Conservation (phyloP, 2,113 vertebrate genomes). For the Suricata suricatta region DNA sequence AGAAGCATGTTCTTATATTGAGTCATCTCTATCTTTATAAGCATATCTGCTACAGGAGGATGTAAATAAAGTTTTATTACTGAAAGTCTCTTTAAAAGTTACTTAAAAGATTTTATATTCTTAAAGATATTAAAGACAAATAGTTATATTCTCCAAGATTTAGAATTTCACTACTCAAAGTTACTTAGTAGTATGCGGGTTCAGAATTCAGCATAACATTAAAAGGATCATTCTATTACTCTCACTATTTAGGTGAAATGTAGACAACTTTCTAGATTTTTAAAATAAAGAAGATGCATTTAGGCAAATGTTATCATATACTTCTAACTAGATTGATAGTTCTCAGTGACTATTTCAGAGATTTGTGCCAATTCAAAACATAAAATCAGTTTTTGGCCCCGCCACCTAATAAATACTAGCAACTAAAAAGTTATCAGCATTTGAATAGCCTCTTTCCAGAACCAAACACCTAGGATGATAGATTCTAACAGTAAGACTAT, state of each 20-base stretch:
- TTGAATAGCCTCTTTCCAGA: constrained; percentile 42
- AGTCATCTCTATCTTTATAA: not conserved
- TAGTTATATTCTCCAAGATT: constrained; percentile 24
- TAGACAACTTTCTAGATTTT: constrained; percentile 37
- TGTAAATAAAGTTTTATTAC: constrained; percentile 22
- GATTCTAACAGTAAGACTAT: constrained; percentile 3
- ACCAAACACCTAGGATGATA: not conserved
- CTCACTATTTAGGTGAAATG: constrained; percentile 20
- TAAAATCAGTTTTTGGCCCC: constrained; percentile 42
- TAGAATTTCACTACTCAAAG: constrained; percentile 34
- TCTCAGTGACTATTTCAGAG: constrained; percentile 13
- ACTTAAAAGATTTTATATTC: constrained; percentile 38
- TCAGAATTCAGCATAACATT: not conserved
- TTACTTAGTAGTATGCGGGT: not conserved
- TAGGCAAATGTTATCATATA: not conserved
- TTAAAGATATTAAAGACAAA: constrained; percentile 53
- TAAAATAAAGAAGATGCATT: not conserved
- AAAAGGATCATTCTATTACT: not conserved
- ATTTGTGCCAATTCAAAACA: not conserved
- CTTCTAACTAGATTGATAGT: not conserved
- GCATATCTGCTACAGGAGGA: not conserved
- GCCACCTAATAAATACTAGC: not conserved
- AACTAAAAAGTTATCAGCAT: constrained; percentile 57
- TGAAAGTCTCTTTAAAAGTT: constrained; percentile 30
- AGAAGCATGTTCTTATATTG: constrained; percentile 20